A percentile compares a stretch with the other conserved stretches of the same genome.
These are phyloP conservation scores for Mustela erminea DNA, from an alignment of 2,797 vertebrate genomes.

Conservation along the genomic window DNA sequence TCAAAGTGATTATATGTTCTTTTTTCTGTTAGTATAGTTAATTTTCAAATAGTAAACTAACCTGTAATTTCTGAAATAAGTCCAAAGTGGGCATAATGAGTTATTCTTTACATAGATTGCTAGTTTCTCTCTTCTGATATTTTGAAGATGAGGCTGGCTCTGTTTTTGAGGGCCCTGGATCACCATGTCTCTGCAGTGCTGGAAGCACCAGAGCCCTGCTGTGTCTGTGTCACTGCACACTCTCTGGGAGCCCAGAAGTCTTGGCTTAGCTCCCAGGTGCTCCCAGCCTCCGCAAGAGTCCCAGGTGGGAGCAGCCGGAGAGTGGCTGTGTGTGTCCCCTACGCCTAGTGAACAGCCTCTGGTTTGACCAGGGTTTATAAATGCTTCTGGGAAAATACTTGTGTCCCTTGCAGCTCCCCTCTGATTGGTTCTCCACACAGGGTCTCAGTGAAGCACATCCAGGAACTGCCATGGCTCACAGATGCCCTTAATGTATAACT, in stretches of 20 bases:
- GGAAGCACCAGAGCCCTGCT: rapidly evolving
- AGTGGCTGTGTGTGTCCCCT: rapidly evolving
- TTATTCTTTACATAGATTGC: background rate
- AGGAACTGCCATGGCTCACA: rapidly evolving
- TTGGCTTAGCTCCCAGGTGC: background rate
- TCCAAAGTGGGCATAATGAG: background rate
- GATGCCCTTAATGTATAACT: background rate
- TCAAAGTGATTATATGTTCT: background rate
- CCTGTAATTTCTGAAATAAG: background rate
- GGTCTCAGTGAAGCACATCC: too few species aligned
- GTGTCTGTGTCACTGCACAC: background rate
- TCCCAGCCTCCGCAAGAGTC: background rate
- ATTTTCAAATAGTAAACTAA: background rate
- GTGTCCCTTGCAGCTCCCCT: background rate
- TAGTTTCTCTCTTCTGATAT: background rate
- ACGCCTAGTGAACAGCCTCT: background rate
- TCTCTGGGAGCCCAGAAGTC: background rate
- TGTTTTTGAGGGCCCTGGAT: background rate
- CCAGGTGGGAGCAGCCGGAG: background rate
- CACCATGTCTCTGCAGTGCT: background rate
- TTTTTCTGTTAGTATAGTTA: background rate
- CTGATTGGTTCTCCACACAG: background rate
- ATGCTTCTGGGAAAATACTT: background rate
- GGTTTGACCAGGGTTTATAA: background rate
- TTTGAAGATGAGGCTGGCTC: background rate